phyloP scores from a whole-genome alignment of 2,888 invertebrate genomes.

The Xestobium rufovillosum region DNA sequence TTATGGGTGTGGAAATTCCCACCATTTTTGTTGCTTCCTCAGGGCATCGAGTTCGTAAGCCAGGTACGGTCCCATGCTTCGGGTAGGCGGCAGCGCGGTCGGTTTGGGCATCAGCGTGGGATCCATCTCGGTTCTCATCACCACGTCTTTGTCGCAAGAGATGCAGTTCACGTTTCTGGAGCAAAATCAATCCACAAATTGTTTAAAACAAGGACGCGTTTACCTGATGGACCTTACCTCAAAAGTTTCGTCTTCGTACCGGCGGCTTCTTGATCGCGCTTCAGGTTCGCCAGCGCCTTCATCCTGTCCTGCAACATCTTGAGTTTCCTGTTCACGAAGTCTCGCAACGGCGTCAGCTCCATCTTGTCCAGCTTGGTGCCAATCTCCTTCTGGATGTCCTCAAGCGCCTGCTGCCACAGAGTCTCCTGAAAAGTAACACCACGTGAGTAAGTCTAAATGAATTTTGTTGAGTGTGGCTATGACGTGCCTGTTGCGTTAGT shows the following conservation, averaged over 20 bases:
- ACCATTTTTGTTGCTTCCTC: constrained; percentile 47
- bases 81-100: constrained; percentile 49
- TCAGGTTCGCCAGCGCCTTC: constrained; percentile 51
- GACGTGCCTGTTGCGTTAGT: constrained; percentile 51
- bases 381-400: constrained; percentile 60
- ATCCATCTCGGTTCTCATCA: constrained; percentile 57
- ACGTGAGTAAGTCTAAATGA: too few relatives aligned
- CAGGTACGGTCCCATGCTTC: constrained; percentile 61
- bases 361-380: constrained; percentile 59
- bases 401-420: constrained; percentile 57
- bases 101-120: constrained; percentile 44
- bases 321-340: constrained; percentile 56
- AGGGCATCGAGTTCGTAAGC: constrained; percentile 61
- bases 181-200: constrained; percentile 10
- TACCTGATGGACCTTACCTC: constrained; percentile 39
- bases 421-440: constrained; percentile 46
- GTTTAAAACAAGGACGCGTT: not conserved
- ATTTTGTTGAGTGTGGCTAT: not conserved
- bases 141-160: constrained; percentile 67
- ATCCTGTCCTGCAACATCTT: constrained; percentile 55
- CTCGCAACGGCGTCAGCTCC: constrained; percentile 56
- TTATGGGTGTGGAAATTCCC: too few relatives aligned
- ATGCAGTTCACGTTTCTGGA: constrained; percentile 64
- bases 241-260: constrained; percentile 61
- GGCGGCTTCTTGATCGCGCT: constrained; percentile 61